Base-by-base conservation (phyloP, 1,140 invertebrate species). In the Diuraphis noxia region DNA sequence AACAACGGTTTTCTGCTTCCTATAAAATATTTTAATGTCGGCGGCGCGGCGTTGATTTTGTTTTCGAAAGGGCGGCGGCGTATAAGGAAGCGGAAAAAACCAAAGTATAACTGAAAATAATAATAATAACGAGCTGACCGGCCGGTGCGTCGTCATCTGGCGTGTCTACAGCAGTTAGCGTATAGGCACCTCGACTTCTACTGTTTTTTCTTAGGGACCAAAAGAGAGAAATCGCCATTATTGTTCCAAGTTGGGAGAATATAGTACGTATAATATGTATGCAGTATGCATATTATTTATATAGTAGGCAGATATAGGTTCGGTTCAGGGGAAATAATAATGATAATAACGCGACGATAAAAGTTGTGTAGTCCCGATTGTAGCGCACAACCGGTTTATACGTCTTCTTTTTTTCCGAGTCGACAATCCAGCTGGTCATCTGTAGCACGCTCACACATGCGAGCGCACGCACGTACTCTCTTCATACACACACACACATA, bases 331-430 rank as follows among this genome's bases (percentile, higher is more conserved):
- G 72, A 90, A 79, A 90, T 90, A 90, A 90, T 72, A 77, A 88
- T 88, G 41, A 88, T 89, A 79, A 79, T 90, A 90, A 43, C 41
- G 41, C 38, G 88, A 77, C 72, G 88, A 79, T 90, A 90, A 90
- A 90, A 79, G 88, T 79, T 43, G 88, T 79, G 88, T 46, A 77
- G 63, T 41, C 63, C 63, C 41, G 56, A 90, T 88, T 72, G 87
- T 63, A 72, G 13, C 38, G 56, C n/a, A 90, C 88, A 90, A 90
- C 88, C 88, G 88, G 88, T 90, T 90, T 90, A 43, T 43, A 25
- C 36, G 87, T 90, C 63, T 90, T 79, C 63, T 23, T 88, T 79
- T 79, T 43, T 77, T 89, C 46, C 34, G 21, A 36, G 85, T 52
- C 85, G 34, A 52, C 85, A 52, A 86, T 86, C 85, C 85, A 86